Evolutionary conservation across 2,888 invertebrate species (phyloP).

Genomic region (Rotaria sp.): DNA sequence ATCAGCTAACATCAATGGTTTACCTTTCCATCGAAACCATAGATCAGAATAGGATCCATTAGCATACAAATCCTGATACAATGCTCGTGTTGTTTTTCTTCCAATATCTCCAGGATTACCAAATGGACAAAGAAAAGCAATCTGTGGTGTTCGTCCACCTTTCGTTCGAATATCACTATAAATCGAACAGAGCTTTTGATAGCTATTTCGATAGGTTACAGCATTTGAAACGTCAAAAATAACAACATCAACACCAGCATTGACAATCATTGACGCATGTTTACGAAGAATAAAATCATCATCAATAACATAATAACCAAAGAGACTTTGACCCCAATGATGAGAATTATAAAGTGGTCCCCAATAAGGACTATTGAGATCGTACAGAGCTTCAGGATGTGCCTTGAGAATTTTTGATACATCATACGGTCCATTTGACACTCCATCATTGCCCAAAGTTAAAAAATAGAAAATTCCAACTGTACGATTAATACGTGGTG

Average conservation of each 20-base stretch:
- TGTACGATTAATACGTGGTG: not conserved
- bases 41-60: not conserved
- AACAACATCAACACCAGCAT: not conserved
- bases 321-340: not conserved
- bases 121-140: not conserved
- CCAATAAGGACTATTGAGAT: not conserved
- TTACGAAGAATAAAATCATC: slow-evolving; percentile 12
- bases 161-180: not conserved
- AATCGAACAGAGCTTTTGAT: not conserved
- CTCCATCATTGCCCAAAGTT: not conserved
- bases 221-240: not conserved
- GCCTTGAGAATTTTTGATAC: not conserved
- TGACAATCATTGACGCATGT: not conserved
- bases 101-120: not conserved
- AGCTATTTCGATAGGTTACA: not conserved
- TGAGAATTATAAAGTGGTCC: not conserved
- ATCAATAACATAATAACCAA: slow-evolving; percentile 3
- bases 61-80: not conserved
- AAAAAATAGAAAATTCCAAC: not conserved
- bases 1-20: not conserved
- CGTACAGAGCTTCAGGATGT: not conserved
- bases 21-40: not conserved
- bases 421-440: not conserved
- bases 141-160: not conserved
- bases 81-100: not conserved